Conservation (phyloP, 2,797 vertebrate genomes). For the Dryobates pubescens region DNA sequence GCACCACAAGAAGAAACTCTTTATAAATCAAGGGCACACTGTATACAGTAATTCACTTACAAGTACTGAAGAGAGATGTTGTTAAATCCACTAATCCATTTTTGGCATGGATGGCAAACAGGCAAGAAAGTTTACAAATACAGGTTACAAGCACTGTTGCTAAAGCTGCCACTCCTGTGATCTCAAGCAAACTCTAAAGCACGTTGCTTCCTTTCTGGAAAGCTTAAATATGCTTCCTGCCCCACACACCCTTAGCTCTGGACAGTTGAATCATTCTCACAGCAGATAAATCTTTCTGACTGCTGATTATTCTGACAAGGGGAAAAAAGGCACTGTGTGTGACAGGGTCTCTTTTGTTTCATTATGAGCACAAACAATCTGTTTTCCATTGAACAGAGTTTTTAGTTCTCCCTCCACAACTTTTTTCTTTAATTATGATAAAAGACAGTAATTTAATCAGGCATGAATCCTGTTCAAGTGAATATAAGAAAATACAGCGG, state of each 20-base stretch:
- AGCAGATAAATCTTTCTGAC: slow-evolving; percentile 68
- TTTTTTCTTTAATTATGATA: slow-evolving; percentile 84
- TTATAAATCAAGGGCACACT: slow-evolving; percentile 3
- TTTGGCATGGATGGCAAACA: slow-evolving; percentile 18
- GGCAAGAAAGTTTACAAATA: slow-evolving; percentile 29
- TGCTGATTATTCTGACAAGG: slow-evolving; percentile 56
- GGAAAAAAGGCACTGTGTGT: background rate
- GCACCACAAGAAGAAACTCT: slow-evolving; percentile 31
- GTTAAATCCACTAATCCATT: slow-evolving; percentile 43
- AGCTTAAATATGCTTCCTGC: slow-evolving; percentile 18
- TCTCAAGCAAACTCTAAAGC: slow-evolving; percentile 10
- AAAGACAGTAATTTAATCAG: slow-evolving; percentile 82
- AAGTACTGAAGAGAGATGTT: slow-evolving; percentile 13
- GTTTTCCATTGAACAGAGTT: slow-evolving; percentile 73
- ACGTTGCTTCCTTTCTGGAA: slow-evolving; percentile 34
- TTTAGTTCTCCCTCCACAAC: slow-evolving; percentile 66
- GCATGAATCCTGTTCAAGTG: slow-evolving; percentile 77
- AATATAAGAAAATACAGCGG: slow-evolving; percentile 74
- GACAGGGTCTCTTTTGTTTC: slow-evolving; percentile 72
- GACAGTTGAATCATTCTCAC: slow-evolving; percentile 54
- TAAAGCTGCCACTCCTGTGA: slow-evolving; percentile 25
- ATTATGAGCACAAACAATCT: slow-evolving; percentile 72
- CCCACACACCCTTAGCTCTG: background rate
- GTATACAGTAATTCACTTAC: background rate
- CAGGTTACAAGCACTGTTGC: background rate